Base-by-base conservation (phyloP, 2,888 invertebrate species). In the Lasioglossum vierecki region DNA sequence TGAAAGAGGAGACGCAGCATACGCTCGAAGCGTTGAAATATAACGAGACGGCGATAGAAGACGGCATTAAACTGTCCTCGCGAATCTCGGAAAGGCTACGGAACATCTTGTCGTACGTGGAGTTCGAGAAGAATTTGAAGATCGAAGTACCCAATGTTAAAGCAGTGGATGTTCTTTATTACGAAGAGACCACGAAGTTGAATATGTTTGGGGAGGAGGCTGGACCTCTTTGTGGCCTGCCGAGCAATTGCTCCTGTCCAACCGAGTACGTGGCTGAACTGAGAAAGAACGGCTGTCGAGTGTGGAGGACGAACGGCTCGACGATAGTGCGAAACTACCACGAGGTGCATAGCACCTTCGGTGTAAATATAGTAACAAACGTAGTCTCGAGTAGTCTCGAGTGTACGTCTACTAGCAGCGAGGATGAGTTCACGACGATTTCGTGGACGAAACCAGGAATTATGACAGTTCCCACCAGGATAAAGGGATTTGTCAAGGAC, bases 401-500 rank as follows among this genome's bases (percentile, higher is more conserved):
- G 22, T 94, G 94, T 49, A 89, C 78, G 0, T 81, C 26, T 1
- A 68, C 70, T 3, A 79, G 35, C 15, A 53, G 13, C 13, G 66
- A 68, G n/a, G 22, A 83, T 0, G 93, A 93, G 78, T 90, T 85
- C 6, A 91, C 91, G 0, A 88, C 68, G 18, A 91, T 94, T 74
- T 91, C 89, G 30, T 91, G 92, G 92, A 88, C 82, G 73, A 90
- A 60, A 9, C 60, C 76, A 41, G 49, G 49, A 26, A 39, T 26
- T 53, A 26, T 15, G 4, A 60, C 88, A 44, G 15, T 79, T 6
- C 35, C 80, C 4, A 15, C 83, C 5, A 82, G 85, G 26, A 83
- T 92, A 15, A 72, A 66, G 9, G 94, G 93, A 22, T 93, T 90
- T 6, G 71, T 93, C 13, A 91, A 89, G 53, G 94, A 94, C 73